Conservation (phyloP, 2,888 invertebrate species). For the Frankliniella intonsa region DNA sequence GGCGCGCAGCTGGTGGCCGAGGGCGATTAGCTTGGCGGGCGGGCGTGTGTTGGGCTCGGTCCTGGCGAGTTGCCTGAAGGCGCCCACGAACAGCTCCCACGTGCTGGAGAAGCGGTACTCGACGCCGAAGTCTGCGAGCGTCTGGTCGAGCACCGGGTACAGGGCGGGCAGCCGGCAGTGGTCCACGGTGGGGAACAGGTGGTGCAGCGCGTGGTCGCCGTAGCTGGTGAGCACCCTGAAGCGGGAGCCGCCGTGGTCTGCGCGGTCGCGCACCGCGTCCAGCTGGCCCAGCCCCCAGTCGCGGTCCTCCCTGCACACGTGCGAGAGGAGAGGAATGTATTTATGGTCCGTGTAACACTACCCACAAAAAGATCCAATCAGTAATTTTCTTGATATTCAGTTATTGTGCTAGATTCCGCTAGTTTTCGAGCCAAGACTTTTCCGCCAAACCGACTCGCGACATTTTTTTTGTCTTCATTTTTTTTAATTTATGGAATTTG, state of each 20-base stretch:
- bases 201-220: constrained; percentile 74
- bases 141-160: constrained; percentile 58
- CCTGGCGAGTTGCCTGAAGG: constrained; percentile 58
- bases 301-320: constrained; percentile 40
- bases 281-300: constrained; percentile 78
- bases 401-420: no score
- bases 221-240: constrained; percentile 67
- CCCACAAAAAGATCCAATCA: no score
- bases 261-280: constrained; percentile 67
- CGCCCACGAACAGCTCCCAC: constrained; percentile 61
- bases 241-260: constrained; percentile 60
- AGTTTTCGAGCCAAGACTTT: no score
- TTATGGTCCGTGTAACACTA: no score
- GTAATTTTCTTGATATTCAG: no score
- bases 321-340: no score
- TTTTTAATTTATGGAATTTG: no score
- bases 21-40: background rate
- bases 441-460: no score
- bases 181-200: constrained; percentile 75
- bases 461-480: no score
- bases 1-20: background rate
- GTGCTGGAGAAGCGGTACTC: constrained; percentile 51
- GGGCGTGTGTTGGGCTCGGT: constrained; percentile 44
- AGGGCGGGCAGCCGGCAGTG: constrained; percentile 65
- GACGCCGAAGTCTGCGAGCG: constrained; percentile 60